Evolutionary conservation across 2,113 vertebrate species (phyloP), one percentile per base, ranked within the genome.

Genomic region (Nothoprocta pentlandii): DNA sequence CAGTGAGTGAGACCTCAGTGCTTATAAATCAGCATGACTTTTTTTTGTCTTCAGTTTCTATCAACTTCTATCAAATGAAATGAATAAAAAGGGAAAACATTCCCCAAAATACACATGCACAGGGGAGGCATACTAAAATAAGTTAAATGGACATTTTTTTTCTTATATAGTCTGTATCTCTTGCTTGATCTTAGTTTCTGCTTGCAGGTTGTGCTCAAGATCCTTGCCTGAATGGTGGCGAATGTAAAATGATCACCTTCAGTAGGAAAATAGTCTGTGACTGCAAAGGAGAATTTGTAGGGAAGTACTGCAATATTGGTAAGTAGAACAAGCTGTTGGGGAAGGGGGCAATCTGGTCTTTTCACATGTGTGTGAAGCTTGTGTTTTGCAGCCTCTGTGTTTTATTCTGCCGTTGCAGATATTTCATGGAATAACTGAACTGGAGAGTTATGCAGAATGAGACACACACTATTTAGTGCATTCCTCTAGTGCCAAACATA

Each of bases 231-330:
- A 98, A 99, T 10, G 98, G 97, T 5, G 98, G 98, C 58, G 94
- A 97, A 73, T 99, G 99, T 91, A 98, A 98, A 71, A 90, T 98
- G 85, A 95, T 98, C 68, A 56, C 83, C n/a, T 70, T 82, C 94
- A 98, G 95, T 0, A 96, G 98, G 39, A 95, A 97, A 89, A 97
- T 90, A 1, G 96, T 98, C 42, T 99, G 99, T 13, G 94, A 96
- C 88, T 99, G 99, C 91, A 98, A 96, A 34, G 39, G 28, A 3
- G 96, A 95, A 80, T 98, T 92, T n/a, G 92, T 92, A 1, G 99
- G 99, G 9, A 97, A 96, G 16, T 87, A 98, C 32, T 99, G 99
- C 66, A 98, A 98, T 96, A 93, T 99, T 1, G 98, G 99, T 99
- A 97, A 99, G 99, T 97, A 19, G 4, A 42, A 26, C 6, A 80